These are phyloP conservation scores for Leptothorax acervorum DNA, from an alignment of 2,888 invertebrate species.

Conservation along the genomic window DNA sequence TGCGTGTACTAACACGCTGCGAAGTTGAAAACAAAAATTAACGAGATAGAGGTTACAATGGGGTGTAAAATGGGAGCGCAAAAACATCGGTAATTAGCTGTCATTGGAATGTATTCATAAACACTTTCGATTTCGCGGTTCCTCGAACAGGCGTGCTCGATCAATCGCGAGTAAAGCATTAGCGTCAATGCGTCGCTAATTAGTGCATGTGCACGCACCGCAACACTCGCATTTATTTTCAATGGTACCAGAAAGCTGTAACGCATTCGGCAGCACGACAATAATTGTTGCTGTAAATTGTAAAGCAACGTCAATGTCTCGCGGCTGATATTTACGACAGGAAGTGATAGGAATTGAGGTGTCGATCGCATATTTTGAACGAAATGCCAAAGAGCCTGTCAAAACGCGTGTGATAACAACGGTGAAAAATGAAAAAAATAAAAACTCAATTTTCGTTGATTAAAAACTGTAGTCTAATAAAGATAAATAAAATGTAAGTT, in stretches of 20 bases:
- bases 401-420: background rate
- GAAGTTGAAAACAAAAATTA: background rate
- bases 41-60: no score
- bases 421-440: background rate
- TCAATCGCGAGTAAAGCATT: background rate
- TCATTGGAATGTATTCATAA: background rate
- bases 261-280: background rate
- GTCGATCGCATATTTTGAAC: background rate
- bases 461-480: background rate
- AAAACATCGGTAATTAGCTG: conserved; percentile 15
- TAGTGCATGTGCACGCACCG: background rate
- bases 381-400: background rate
- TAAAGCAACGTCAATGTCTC: conserved; percentile 3
- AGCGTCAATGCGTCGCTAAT: conserved; percentile 24
- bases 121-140: conserved; percentile 29
- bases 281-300: conserved; percentile 19
- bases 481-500: background rate
- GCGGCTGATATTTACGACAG: background rate
- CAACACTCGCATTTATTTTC: conserved; percentile 27
- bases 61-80: background rate
- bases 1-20: background rate
- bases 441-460: background rate
- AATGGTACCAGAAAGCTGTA: background rate
- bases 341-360: background rate
- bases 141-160: background rate